Evolutionary conservation across 1,140 invertebrate species (phyloP).

Genomic region (Saccostrea glomerata): DNA sequence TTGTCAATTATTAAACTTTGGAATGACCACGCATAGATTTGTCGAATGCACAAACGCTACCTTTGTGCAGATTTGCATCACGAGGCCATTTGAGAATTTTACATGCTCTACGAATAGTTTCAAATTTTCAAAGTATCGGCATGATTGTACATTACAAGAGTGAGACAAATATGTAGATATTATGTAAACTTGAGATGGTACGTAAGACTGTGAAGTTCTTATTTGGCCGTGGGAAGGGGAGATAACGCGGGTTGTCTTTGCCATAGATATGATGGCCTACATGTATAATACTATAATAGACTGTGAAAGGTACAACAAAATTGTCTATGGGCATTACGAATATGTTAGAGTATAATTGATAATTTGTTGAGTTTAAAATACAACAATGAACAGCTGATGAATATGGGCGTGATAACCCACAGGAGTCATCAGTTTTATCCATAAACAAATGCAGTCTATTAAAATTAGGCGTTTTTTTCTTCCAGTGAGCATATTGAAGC

Average conservation of each 20-base stretch:
- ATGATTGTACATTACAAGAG: constrained; percentile 22
- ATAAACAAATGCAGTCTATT: too few relatives aligned
- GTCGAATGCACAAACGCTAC: not conserved
- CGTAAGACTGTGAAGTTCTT: not conserved
- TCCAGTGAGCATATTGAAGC: too few relatives aligned
- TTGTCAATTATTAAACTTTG: constrained; percentile 38
- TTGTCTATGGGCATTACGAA: not conserved
- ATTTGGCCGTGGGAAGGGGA: not conserved
- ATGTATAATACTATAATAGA: too few relatives aligned
- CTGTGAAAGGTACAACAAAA: not conserved
- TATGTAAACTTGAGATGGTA: constrained; percentile 16
- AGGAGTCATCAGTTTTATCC: too few relatives aligned
- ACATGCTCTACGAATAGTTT: not conserved
- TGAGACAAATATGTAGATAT: not conserved
- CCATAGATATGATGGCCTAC: too few relatives aligned
- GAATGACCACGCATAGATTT: constrained; percentile 22
- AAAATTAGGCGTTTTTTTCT: too few relatives aligned
- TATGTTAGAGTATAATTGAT: not conserved
- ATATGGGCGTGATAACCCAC: too few relatives aligned
- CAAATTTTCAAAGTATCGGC: constrained; percentile 4
- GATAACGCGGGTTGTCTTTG: not conserved
- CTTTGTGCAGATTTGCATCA: not conserved
- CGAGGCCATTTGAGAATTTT: constrained; percentile 8
- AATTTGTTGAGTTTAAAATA: not conserved
- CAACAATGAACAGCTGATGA: too few relatives aligned